Conservation (phyloP, 2,888 invertebrate genomes). For the Odontomyia ornata region DNA sequence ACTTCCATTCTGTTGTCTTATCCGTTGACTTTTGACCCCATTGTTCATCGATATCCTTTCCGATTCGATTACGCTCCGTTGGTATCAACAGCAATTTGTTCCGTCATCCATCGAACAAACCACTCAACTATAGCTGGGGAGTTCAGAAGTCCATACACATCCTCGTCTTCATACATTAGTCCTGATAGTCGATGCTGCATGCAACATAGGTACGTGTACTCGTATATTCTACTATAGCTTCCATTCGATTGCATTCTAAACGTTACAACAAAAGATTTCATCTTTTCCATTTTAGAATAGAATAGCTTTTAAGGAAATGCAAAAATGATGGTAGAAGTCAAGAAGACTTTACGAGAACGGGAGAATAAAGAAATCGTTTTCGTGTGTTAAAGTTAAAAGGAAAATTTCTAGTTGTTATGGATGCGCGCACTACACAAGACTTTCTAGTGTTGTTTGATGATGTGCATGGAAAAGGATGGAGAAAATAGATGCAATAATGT, state of each 20-base stretch:
- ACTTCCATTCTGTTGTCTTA: background rate
- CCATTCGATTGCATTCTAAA: constrained; percentile 19
- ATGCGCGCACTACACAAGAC: too few species aligned
- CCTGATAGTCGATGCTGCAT: background rate
- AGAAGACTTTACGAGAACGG: background rate
- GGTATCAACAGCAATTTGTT: constrained; percentile 22
- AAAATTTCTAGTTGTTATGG: too few species aligned
- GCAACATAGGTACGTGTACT: background rate
- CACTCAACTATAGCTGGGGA: constrained; percentile 6
- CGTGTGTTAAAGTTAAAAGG: too few species aligned
- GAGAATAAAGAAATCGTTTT: too few species aligned
- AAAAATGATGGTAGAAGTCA: constrained; percentile 11
- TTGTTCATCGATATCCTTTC: constrained; percentile 9
- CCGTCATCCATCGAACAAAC: background rate
- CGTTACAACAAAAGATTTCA: constrained; percentile 15
- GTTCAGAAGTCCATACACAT: background rate
- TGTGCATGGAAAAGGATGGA: background rate
- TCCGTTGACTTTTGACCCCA: constrained; percentile 28
- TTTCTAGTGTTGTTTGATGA: too few species aligned
- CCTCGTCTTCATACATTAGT: background rate
- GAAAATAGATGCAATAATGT: background rate
- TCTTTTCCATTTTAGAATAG: background rate
- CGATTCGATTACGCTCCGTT: background rate
- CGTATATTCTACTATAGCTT: background rate
- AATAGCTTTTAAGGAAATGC: constrained; percentile 14